These are phyloP conservation scores for Euplexia lucipara DNA, from an alignment of 2,888 invertebrate genomes.

Conservation along the genomic window DNA sequence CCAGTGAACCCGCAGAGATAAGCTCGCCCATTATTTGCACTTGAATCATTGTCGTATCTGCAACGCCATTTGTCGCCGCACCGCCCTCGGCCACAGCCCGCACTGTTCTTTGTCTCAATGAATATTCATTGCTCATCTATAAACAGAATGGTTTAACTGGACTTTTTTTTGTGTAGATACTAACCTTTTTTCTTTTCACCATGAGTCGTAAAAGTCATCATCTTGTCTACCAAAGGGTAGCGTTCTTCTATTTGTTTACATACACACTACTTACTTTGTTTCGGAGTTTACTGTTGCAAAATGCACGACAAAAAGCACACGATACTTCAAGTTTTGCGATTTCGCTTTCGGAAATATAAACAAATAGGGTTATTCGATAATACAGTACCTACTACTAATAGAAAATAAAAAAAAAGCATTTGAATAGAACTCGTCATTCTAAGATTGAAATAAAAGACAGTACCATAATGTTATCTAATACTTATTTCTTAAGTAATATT, in stretches of 20 bases:
- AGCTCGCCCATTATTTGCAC: slow-evolving; percentile 80
- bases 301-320: no score
- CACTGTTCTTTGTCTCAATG: slow-evolving; percentile 72
- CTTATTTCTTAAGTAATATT: no score
- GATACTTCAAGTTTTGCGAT: no score
- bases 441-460: no score
- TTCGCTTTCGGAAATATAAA: no score
- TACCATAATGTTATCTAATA: no score
- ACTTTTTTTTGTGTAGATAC: slow-evolving; percentile 30
- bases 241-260: background rate
- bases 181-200: slow-evolving; percentile 36
- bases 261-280: slow-evolving; percentile 13
- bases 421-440: no score
- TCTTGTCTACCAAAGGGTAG: slow-evolving; percentile 5
- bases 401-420: no score
- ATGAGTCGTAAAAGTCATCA: slow-evolving; percentile 30
- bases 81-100: slow-evolving; percentile 53
- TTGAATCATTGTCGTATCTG: slow-evolving; percentile 78
- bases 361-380: no score
- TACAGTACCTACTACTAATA: no score
- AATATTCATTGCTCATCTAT: slow-evolving; percentile 77
- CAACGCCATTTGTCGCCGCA: slow-evolving; percentile 74
- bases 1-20: slow-evolving; percentile 71
- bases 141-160: slow-evolving; percentile 56
- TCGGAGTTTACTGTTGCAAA: slow-evolving; percentile 3